phyloP scores from a whole-genome alignment of 2,888 invertebrate genomes.

The Vanessa cardui region DNA sequence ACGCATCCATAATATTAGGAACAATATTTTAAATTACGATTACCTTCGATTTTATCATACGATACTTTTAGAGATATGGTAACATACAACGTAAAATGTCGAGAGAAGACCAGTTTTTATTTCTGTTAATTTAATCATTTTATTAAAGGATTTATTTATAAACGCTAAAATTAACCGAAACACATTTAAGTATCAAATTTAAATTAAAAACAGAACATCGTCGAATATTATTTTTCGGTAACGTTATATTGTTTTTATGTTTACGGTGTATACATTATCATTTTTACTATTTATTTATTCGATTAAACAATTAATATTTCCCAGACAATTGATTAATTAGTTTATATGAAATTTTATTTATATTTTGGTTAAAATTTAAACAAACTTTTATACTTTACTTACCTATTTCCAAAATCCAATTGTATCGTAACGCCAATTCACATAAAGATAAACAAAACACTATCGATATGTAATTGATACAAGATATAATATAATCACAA shows the following conservation, averaged over 20 bases:
- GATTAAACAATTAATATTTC: background rate
- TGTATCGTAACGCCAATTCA: background rate
- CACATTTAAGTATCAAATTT: too few relatives aligned
- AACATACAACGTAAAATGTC: too few relatives aligned
- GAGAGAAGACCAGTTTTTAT: too few relatives aligned
- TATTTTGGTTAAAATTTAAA: background rate
- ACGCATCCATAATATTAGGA: too few relatives aligned
- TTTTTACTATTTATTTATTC: background rate
- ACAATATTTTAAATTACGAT: too few relatives aligned
- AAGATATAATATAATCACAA: conserved; percentile 16
- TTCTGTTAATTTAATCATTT: too few relatives aligned
- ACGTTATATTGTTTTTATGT: background rate
- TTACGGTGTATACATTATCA: background rate
- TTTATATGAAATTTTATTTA: background rate
- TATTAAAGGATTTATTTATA: too few relatives aligned
- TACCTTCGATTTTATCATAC: too few relatives aligned
- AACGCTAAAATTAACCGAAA: too few relatives aligned
- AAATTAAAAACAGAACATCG: background rate
- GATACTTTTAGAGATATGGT: too few relatives aligned
- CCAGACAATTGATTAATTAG: background rate
- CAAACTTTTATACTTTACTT: background rate
- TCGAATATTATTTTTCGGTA: background rate
- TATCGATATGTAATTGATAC: conserved; percentile 11
- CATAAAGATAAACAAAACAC: conserved; percentile 6
- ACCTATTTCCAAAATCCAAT: conserved; percentile 3